Evolutionary conservation across 2,888 invertebrate species (phyloP), one percentile per base, ranked within the genome.

Genomic region (Taphrorychus bicolor): DNA sequence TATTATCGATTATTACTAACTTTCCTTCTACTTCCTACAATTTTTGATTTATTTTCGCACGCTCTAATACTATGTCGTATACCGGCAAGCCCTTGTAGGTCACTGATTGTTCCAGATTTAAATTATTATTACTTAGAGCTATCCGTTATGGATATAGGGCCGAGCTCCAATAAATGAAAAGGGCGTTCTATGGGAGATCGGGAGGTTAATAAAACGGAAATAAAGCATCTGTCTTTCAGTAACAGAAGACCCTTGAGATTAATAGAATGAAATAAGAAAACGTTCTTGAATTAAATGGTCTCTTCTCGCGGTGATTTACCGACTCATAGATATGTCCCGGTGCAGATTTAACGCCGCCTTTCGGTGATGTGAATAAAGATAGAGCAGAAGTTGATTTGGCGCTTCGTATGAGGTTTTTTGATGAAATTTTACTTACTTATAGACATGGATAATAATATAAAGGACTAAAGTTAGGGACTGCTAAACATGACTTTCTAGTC

Each of bases 1-100:
- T 77, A 78, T 74, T 82, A 82, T 82, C 76, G 82, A 82, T 82
- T 78, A 76, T 74, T 77, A 80, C 78, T 80, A 80, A 81, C 80
- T 51, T 51, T 21, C 45, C 45, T 45, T 74, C 79, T 76, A 74
- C 73, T 74, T 76, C 66, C 66, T 24, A 57, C 40, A 57, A 71
- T 72, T 75, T 76, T 76, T 72, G 69, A 70, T 72, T 73, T 75
- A 73, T 74, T 75, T 76, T 73, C 72, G 67, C 69, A 57, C 63
- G 64, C 57, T 21, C 14, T 16, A 24, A 62, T 62, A 49, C 16
- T 51, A 41, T 57, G 22, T 49, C 5, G 51, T 62, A 57, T 56
- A 62, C 60, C 3, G 54, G 53, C 19, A 42, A 54, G 32, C 32
- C 32, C 32, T 32, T 32, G 32, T 32, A 32, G 32, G 32, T 32